phyloP scores from a whole-genome alignment of 2,113 vertebrate species.

The Lichenostomus cassidix region DNA sequence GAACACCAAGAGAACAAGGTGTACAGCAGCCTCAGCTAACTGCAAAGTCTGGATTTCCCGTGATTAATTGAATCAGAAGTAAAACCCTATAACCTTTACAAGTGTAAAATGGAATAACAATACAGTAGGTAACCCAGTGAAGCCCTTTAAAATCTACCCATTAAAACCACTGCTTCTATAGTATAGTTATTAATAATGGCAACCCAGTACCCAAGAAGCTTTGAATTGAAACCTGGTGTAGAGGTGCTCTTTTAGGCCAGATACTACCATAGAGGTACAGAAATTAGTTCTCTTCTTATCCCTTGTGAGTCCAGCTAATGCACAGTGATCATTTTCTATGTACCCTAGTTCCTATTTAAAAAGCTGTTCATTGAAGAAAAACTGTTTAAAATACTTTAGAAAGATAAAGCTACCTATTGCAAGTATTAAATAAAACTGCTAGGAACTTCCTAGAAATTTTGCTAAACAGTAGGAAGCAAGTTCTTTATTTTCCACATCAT shows the following conservation, averaged over 20 bases:
- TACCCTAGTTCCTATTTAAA: neutral
- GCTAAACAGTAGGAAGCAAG: neutral
- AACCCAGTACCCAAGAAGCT: neutral
- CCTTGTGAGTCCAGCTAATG: neutral
- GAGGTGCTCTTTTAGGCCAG: neutral
- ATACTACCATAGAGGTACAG: neutral
- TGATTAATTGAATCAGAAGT: neutral
- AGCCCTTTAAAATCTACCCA: neutral
- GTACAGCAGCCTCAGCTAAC: neutral
- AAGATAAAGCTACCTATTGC: neutral
- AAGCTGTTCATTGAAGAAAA: neutral
- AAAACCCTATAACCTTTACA: neutral
- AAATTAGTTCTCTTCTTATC: neutral
- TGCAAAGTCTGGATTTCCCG: neutral
- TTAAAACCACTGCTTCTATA: neutral
- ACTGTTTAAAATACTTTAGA: neutral
- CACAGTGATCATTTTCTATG: neutral
- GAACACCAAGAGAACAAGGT: neutral
- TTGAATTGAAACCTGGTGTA: neutral
- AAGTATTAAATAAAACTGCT: slow-evolving; percentile 44
- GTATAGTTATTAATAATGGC: neutral
- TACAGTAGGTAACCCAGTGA: neutral
- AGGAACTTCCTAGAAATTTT: slow-evolving; percentile 21
- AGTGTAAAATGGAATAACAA: neutral
- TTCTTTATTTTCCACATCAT: slow-evolving; percentile 26